Evolutionary conservation across 2,888 invertebrate genomes (phyloP).

Genomic region (Scaptomyza caliginosa): DNA sequence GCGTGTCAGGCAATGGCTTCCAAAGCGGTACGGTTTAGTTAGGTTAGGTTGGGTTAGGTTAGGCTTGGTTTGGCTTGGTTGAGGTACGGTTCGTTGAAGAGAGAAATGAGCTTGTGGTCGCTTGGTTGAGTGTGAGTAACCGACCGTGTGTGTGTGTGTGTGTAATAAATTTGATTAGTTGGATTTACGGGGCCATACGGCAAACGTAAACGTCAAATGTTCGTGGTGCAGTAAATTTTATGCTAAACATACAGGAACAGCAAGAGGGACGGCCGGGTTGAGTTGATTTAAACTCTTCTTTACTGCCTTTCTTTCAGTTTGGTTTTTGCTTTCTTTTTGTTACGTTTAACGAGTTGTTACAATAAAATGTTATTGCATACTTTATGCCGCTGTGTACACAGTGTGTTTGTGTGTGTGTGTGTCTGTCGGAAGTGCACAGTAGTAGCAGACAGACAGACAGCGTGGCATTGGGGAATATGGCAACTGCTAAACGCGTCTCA

Average conservation of each 20-base stretch:
- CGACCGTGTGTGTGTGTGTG: slow-evolving; percentile 11
- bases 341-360: slow-evolving; percentile 75
- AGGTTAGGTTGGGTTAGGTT: slow-evolving; percentile 1
- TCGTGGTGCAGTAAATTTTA: slow-evolving; percentile 77
- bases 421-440: slow-evolving; percentile 48
- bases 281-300: slow-evolving; percentile 16
- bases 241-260: slow-evolving; percentile 64
- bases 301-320: neutral
- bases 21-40: slow-evolving; percentile 7
- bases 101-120: slow-evolving; percentile 46
- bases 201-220: slow-evolving; percentile 72
- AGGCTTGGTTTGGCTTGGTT: slow-evolving; percentile 4
- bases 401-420: slow-evolving; percentile 17
- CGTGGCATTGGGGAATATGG: slow-evolving; percentile 41
- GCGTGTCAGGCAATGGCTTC: slow-evolving; percentile 1
- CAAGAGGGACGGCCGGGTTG: slow-evolving; percentile 1
- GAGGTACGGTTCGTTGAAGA: neutral
- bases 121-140: neutral
- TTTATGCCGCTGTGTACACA: slow-evolving; percentile 45
- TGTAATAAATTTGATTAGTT: slow-evolving; percentile 77
- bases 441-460: slow-evolving; percentile 30
- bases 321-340: slow-evolving; percentile 43
- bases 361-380: slow-evolving; percentile 78
- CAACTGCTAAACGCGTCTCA: slow-evolving; percentile 35
- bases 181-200: slow-evolving; percentile 73